These are phyloP conservation scores for Ameiurus melas DNA, from an alignment of 2,113 vertebrate species.

Conservation along the genomic window DNA sequence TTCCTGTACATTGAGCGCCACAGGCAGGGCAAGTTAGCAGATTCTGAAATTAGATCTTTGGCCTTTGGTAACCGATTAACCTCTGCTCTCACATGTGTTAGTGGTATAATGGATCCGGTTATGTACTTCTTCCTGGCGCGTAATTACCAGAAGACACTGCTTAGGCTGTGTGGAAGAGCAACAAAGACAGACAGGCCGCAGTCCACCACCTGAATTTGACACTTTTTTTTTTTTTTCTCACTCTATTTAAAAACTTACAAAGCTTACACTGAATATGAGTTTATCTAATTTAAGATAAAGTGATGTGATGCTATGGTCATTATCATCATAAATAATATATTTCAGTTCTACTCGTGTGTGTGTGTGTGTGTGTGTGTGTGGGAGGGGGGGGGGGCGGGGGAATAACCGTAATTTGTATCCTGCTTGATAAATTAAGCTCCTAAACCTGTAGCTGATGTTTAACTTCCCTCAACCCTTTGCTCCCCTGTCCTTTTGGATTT, in stretches of 20 bases:
- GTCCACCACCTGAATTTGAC: constrained; percentile 10
- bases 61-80: constrained; percentile 67
- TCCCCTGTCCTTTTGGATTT: no score
- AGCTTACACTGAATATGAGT: not conserved
- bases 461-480: no score
- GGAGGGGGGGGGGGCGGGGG: no score
- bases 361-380: not conserved
- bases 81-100: constrained; percentile 72
- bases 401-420: no score
- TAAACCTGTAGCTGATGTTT: no score
- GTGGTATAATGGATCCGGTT: constrained; percentile 69
- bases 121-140: constrained; percentile 75
- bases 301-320: not conserved
- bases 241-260: not conserved
- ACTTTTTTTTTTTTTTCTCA: no score
- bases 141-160: constrained; percentile 60
- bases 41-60: constrained; percentile 25
- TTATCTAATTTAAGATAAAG: not conserved
- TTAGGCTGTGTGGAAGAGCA: constrained; percentile 60
- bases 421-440: not conserved
- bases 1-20: constrained; percentile 63
- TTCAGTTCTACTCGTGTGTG: not conserved
- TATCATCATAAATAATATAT: not conserved
- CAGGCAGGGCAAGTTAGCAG: not conserved
- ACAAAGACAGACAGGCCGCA: not conserved